Base-by-base conservation (phyloP, 2,888 invertebrate genomes). In the Gisinianus flammeolus region DNA sequence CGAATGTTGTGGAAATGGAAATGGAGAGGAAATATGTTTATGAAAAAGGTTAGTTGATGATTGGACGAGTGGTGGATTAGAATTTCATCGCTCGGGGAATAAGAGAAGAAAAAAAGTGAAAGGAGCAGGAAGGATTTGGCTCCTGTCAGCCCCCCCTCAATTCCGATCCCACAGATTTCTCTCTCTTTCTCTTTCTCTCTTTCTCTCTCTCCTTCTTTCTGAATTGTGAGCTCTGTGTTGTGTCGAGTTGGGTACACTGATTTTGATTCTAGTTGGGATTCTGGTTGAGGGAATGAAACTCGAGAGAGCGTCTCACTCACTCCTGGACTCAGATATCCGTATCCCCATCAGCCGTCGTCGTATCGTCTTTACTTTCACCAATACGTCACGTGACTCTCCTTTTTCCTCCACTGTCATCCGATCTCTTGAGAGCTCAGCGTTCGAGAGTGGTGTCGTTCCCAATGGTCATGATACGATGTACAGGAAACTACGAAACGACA, bases 261-360 rank as follows among this genome's bases (percentile, higher is more conserved):
- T n/a, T n/a, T n/a, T n/a, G n/a, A n/a, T n/a, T n/a, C n/a, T n/a
- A n/a, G n/a, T n/a, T n/a, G n/a, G n/a, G n/a, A n/a, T n/a, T n/a
- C 16, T 44, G 26, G 62, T 62, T 62, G 62, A 26, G 62, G 62
- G 26, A 26, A 62, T 62, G 62, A 62, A 62, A 62, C 62, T 62
- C 62, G 62, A 62, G 62, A 62, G 62, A 62, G 62, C 62, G 62
- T 62, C 8, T 6, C 24, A 24, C 62, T 62, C 62, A n/a, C 4
- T 6, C 6, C 19, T 54, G 54, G 54, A 54, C 4, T 16, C 16
- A 54, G 54, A 54, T 54, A n/a, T 16, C n/a, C 19, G 6, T 44
- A 10, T 44, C 44, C 16, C 6, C 44, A 44, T n/a, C n/a, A 44
- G 44, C 16, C 6, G 44, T 16, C 44, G 44, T 10, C 16, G 8